Evolutionary conservation across 37 sponge, comb jelly and placozoan species (phyloP), one percentile per base, ranked within the genome.

Genomic region (Amphimedon queenslandica): DNA sequence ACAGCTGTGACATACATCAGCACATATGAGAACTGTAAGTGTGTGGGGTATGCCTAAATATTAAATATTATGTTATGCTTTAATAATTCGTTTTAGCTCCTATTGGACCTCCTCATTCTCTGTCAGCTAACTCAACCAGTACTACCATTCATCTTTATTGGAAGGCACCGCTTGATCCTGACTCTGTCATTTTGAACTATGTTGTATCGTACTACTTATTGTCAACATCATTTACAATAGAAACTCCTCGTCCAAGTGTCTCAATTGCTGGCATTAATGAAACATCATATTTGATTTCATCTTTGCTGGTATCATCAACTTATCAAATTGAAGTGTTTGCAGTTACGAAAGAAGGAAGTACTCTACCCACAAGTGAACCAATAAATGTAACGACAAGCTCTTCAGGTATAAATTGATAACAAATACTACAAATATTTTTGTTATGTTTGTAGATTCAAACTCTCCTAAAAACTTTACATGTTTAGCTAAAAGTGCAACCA

Each of bases 131-230:
- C 27, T 6, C 27, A 6, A 60, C 27, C 5, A 25, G 24, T 25
- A 60, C 61, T 25, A 6, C 23, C 8, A n/a, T n/a, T n/a, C 28
- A n/a, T n/a, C 5, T 60, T 6, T 6, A 60, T 6, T 60, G 61
- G 61, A 25, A 25, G 61, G 24, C 61, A n/a, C 61, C 61, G 21
- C 21, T 60, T n/a, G 61, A 60, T 60, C 61, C 61, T n/a, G 61
- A 60, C 5, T 25, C 21, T 25, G 5, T n/a, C 5, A 60, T 60
- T 25, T 6, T 60, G 8, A 25, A 25, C 23, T 60, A 60, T n/a
- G 61, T 11, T 25, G 21, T 60, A 6, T n/a, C 28, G 5, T 60
- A 60, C 28, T 25, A n/a, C 8, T 6, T 60, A 25, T n/a, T 60
- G 5, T n/a, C 24, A 13, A 60, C 61, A 6, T 60, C 61, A 11